Evolutionary conservation across 2,797 vertebrate genomes (phyloP), one percentile per base, ranked within the genome.

Genomic region (Pseudomugil tenellus): DNA sequence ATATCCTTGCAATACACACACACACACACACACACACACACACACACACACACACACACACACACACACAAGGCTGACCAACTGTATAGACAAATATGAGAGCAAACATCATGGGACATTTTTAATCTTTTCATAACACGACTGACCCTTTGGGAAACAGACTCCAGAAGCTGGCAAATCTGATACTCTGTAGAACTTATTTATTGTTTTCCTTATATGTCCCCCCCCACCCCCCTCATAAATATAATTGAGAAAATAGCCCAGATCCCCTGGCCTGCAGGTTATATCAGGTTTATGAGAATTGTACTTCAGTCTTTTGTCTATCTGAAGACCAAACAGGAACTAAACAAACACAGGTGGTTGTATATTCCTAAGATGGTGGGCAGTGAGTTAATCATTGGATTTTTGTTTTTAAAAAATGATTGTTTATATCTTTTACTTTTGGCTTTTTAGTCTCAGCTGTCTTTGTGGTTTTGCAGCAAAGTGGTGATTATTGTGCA

Each of bases 91-190:
- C 58, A 74, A 74, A 81, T 83, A 70, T 25, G 7, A 61, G 46
- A 72, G 68, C 63, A 70, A 65, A 77, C 67, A 65, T 72, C 70
- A 14, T 55, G 63, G 63, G 73, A 72, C 51, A 56, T 61, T 72
- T 77, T 72, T 66, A 74, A 80, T 86, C 70, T 77, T 74, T 31
- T 72, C 68, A 34, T 66, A 78, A 68, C 72, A 64, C 4, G n/a
- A 74, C 43, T 46, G 59, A 28, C 9, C 66, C 65, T 28, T 55
- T 53, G 67, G 73, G 79, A 74, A 41, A 55, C 41, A 28, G 57
- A 72, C 37, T 70, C 61, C 70, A 80, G 68, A 46, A 70, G 29
- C 51, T 85, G 76, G 80, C 59, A 63, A 32, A 34, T 35, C 46
- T 80, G 60, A 48, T 70, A 59, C 56, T 63, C 63, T 35, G 26